Evolutionary conservation across 2,113 vertebrate genomes (phyloP).

Genomic region (Glaucidium brasilianum): DNA sequence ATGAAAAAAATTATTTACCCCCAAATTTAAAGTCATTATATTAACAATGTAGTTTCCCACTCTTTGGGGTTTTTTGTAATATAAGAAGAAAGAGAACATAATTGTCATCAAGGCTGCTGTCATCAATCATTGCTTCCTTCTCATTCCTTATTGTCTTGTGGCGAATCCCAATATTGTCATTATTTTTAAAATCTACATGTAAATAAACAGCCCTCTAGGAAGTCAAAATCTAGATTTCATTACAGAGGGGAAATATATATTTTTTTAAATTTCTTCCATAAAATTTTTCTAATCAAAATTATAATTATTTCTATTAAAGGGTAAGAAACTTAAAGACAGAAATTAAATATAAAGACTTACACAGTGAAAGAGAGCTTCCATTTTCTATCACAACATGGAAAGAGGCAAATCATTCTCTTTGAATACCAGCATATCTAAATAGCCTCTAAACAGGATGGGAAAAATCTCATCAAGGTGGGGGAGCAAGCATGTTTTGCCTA

Average conservation of each 20-base stretch:
- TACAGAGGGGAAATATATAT: not conserved
- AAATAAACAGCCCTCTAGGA: not conserved
- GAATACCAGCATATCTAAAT: not conserved
- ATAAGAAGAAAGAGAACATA: not conserved
- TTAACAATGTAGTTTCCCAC: not conserved
- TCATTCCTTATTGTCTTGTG: not conserved
- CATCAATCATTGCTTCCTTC: not conserved
- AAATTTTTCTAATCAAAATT: not conserved
- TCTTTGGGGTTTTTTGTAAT: not conserved
- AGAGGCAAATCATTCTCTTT: not conserved
- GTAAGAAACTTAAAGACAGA: not conserved
- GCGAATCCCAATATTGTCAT: not conserved
- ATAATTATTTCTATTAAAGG: not conserved
- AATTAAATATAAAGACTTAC: not conserved
- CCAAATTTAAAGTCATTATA: not conserved
- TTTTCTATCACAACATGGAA: not conserved
- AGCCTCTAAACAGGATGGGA: not conserved
- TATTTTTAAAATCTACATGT: not conserved
- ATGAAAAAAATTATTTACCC: not conserved
- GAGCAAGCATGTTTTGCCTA: not conserved
- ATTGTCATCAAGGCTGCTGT: not conserved
- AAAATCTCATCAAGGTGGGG: not conserved
- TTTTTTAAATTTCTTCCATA: not conserved
- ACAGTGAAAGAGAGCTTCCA: not conserved
- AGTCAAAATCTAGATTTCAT: not conserved